Percentiles rank a stretch among this genome's conserved stretches.
These are phyloP conservation scores for Hestina assimilis DNA, from an alignment of 1,140 invertebrate species.

Conservation along the genomic window DNA sequence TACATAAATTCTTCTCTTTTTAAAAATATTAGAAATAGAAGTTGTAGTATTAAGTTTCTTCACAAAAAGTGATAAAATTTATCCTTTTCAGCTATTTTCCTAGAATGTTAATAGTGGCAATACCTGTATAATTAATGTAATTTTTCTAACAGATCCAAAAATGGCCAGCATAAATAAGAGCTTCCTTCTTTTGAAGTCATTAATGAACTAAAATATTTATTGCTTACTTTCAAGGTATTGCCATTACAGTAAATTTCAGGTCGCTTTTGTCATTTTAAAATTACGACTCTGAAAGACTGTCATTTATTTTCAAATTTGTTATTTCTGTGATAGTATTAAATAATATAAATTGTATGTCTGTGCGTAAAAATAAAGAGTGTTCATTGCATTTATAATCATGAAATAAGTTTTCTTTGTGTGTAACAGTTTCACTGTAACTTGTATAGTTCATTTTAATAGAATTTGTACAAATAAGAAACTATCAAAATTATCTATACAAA, in stretches of 20 bases:
- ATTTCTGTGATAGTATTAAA: slow-evolving; percentile 33
- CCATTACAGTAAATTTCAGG: background rate
- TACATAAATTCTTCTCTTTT: slow-evolving; percentile 13
- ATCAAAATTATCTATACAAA: background rate
- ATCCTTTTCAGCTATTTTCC: no score
- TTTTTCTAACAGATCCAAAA: no score
- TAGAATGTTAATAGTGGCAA: no score
- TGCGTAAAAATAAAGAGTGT: slow-evolving; percentile 6
- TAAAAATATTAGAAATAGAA: slow-evolving; percentile 6
- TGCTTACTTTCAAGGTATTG: background rate
- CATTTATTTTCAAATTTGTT: slow-evolving; percentile 35
- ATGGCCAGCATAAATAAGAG: no score
- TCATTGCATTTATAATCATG: slow-evolving; percentile 13
- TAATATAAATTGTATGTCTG: slow-evolving; percentile 14
- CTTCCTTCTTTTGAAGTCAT: no score
- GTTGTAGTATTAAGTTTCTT: background rate
- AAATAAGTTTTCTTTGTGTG: slow-evolving; percentile 11
- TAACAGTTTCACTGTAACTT: slow-evolving; percentile 8
- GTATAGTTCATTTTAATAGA: no score
- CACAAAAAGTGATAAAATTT: background rate
- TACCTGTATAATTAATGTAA: no score
- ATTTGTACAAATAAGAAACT: no score
- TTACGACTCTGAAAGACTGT: slow-evolving; percentile 41
- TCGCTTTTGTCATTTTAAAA: background rate
- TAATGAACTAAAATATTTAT: no score